A percentile compares a stretch with the other conserved stretches of the same genome.
Conservation (phyloP, 2,888 invertebrate genomes). For the Mylabris sibirica region DNA sequence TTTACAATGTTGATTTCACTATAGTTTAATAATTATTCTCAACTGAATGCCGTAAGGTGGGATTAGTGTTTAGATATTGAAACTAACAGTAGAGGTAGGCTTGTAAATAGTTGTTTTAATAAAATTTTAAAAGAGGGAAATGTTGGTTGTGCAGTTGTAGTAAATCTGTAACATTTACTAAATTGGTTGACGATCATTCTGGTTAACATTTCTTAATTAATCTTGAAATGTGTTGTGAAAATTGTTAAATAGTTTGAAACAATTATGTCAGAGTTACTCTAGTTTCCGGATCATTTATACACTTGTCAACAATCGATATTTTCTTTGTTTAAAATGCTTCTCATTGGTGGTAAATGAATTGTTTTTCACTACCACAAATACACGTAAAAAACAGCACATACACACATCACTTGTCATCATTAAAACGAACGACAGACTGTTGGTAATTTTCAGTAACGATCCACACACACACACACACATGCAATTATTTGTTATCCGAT, state of each 20-base stretch:
- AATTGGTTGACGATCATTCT: not conserved
- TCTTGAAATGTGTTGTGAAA: no score
- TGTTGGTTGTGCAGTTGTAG: no score
- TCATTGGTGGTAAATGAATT: not conserved
- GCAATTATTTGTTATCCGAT: not conserved
- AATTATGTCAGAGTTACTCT: not conserved
- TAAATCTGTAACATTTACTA: no score
- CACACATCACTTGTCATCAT: conserved; percentile 1
- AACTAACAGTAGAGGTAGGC: not conserved
- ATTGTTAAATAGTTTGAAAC: not conserved
- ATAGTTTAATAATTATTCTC: not conserved
- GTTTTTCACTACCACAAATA: not conserved
- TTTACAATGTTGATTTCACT: not conserved
- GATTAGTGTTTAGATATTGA: not conserved
- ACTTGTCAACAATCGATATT: not conserved
- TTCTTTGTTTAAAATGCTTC: not conserved
- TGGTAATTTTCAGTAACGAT: not conserved
- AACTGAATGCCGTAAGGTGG: not conserved
- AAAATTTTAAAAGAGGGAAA: no score
- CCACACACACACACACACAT: no score
- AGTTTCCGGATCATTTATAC: not conserved
- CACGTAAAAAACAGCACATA: not conserved
- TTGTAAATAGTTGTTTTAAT: not conserved
- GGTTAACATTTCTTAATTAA: no score
- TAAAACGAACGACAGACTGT: not conserved